Evolutionary conservation across 2,888 invertebrate species (phyloP), one percentile per base, ranked within the genome.

Genomic region (Euplagia quadripunctaria): DNA sequence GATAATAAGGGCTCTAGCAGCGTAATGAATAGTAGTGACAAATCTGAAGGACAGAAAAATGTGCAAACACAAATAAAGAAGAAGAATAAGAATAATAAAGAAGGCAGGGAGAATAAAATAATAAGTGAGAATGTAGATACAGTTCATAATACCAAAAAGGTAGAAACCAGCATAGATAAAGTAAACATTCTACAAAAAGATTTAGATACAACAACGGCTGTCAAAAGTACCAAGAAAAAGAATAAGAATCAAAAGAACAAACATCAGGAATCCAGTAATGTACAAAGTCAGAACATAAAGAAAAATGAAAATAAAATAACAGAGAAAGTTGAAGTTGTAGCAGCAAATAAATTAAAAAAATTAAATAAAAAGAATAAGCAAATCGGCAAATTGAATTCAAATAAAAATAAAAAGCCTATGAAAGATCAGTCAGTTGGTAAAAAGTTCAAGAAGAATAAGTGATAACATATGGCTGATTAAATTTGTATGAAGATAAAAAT

Each of bases 321-420:
- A 16, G 91, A 92, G 69, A 87, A 88, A 49, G 68, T 91, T 0
- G 90, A 92, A 84, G 85, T 88, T 8, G 87, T 85, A 71, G 91
- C 87, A 63, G 88, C 94, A 6, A 91, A 90, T 73, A 94, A 94
- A 81, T 76, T 95, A 6, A 95, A 94, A 85, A 92, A 92, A 76
- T 81, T 88, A 12, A 93, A 93, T 74, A 94, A 93, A 78, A 89
- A 92, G 67, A 92, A 92, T 74, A 94, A 94, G 76, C 86, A 90
- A 82, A 92, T 95, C 78, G 95, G 95, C 67, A 88, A 92, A 74
- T 71, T 94, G 41, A 91, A 90, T 73, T 82, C 79, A 46, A 88
- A 87, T 68, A 90, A 89, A 79, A 81, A 76, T 69, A 86, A 84
- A 74, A 85, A 80, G 9, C 74, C 79, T 67, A 72, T 46, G 42